Evolutionary conservation across 2,888 invertebrate genomes (phyloP), one percentile per base, ranked within the genome.

Genomic region (Myathropa florea): DNA sequence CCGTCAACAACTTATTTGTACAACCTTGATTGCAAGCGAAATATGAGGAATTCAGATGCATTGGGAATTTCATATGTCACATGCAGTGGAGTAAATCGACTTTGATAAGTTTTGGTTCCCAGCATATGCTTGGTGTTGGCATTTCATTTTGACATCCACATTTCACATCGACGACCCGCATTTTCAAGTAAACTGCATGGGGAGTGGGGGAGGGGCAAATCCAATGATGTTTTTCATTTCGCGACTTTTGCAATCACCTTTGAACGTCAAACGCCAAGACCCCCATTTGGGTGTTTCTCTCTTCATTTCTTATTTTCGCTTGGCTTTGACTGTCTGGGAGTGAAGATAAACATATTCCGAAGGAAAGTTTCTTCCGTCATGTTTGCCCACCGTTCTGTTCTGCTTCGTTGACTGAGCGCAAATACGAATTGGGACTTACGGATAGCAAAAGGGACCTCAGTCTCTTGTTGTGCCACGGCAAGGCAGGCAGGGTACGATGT

Each of bases 361-460:
- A 75, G 70, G 46, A 82, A 86, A 86, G 70, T 83, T 86, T 86
- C 83, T 86, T 82, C 73, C 70, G 78, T 83, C 86, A 86, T 86
- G 78, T 86, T 86, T 86, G 83, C 86, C 86, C 78, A 83, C 65
- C 70, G 78, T 79, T 86, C 60, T 57, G 71, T 86, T 71, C 71
- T 23, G 83, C 86, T 83, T 67, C 86, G 86, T 83, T 86, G 83
- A 79, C 83, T 86, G 83, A 86, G 83, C 86, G 83, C 83, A 86
- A 86, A 86, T 86, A 86, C 86, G 86, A 86, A 86, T 83, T 86
- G 86, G 86, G 86, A 86, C 78, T 86, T 86, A 75, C 61, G 65
- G 70, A 83, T 86, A 78, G 83, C 73, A 82, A 86, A 78, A 63
- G 83, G 86, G 81, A 75, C 73, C 61, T 23, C 23, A 81, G 68